A percentile compares a stretch with the other conserved stretches of the same genome.
phyloP scores from a whole-genome alignment of 2,113 vertebrate species.

The Felis chaus region DNA sequence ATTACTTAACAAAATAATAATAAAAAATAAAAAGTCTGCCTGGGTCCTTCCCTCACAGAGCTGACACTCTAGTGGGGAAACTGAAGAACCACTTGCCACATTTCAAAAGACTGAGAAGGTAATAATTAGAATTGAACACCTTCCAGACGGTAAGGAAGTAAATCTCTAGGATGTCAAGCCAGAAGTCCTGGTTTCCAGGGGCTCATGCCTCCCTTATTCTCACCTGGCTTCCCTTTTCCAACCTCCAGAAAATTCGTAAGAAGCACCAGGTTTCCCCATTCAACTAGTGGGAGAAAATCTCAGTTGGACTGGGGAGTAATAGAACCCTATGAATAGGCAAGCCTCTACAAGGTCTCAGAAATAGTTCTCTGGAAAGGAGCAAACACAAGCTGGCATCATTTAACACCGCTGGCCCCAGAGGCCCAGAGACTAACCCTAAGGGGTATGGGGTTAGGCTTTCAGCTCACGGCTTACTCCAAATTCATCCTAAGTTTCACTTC shows the following conservation, averaged over 20 bases:
- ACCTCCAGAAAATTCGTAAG: constrained; percentile 53
- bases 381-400: background rate
- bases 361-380: background rate
- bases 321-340: constrained; percentile 50
- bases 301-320: background rate
- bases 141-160: background rate
- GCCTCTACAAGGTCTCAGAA: constrained; percentile 33
- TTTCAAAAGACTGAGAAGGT: background rate
- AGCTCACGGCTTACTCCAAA: background rate
- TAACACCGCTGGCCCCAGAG: background rate
- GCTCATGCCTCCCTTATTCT: background rate
- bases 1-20: too few species aligned
- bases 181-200: background rate
- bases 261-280: background rate
- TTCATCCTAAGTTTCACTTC: background rate
- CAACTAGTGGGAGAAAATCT: constrained; percentile 44
- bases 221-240: constrained; percentile 13
- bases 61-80: too few species aligned
- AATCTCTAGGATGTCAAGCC: background rate
- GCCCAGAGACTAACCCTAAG: background rate
- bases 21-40: too few species aligned
- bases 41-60: too few species aligned
- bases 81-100: too few species aligned
- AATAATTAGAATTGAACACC: background rate
- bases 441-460: background rate